Evolutionary conservation across 2,113 vertebrate species (phyloP).

Genomic region (Salminus brasiliensis): DNA sequence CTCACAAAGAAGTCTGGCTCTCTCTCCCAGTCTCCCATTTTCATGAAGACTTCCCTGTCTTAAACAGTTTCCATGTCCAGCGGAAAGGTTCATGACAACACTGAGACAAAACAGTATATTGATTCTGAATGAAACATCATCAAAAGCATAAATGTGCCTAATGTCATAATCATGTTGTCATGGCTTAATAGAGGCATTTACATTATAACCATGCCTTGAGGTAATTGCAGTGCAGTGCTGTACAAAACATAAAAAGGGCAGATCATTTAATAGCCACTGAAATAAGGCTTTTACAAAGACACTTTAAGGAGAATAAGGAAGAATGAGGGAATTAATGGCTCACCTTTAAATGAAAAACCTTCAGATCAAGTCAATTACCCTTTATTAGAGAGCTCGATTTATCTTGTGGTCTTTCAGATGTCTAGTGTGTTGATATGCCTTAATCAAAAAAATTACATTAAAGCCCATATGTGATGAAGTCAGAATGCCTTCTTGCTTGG

Average conservation of each 20-base stretch:
- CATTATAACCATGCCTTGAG: neutral
- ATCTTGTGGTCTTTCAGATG: neutral
- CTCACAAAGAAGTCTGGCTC: neutral
- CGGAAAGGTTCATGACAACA: neutral
- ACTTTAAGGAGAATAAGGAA: slow-evolving; percentile 17
- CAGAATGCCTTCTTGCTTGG: too few species aligned
- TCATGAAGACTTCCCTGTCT: neutral
- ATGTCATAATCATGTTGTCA: neutral
- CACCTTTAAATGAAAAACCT: slow-evolving; percentile 21
- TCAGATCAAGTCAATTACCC: neutral
- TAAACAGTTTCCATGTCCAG: neutral
- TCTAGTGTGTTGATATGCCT: neutral
- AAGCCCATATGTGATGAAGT: neutral
- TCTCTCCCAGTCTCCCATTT: neutral
- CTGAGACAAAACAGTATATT: neutral
- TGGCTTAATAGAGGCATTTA: neutral
- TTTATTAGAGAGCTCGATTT: neutral
- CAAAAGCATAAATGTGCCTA: neutral
- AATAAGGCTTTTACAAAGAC: slow-evolving; percentile 4
- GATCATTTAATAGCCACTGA: slow-evolving; percentile 38
- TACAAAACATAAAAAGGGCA: slow-evolving; percentile 1
- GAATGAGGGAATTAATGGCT: slow-evolving; percentile 23
- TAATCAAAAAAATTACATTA: neutral
- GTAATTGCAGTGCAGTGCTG: neutral
- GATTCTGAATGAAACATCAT: neutral